Conservation (phyloP, 2,113 vertebrate genomes). For the Syrmaticus mikado region DNA sequence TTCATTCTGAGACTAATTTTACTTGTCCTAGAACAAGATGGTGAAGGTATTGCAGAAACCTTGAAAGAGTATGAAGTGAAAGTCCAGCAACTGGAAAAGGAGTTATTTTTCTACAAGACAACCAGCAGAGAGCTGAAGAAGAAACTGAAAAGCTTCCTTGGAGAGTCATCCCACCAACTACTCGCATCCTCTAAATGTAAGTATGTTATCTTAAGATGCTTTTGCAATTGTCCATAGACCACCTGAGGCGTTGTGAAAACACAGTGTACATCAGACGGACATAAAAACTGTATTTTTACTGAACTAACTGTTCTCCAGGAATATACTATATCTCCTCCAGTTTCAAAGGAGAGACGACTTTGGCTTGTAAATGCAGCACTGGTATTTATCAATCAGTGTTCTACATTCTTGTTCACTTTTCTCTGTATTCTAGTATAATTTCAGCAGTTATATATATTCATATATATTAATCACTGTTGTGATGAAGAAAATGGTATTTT, state of each 20-base stretch:
- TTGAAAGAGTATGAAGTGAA: conserved; percentile 79
- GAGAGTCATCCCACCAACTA: conserved; percentile 55
- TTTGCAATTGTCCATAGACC: background rate
- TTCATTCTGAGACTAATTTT: conserved; percentile 54
- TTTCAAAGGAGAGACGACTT: background rate
- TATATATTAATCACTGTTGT: background rate
- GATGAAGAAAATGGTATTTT: background rate
- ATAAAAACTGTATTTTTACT: background rate
- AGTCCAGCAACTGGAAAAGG: conserved; percentile 88
- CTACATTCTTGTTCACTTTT: background rate
- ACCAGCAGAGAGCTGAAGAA: conserved; percentile 88
- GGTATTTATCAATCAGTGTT: background rate
- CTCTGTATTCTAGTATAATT: background rate
- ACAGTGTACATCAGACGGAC: background rate
- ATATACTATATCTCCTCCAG: background rate
- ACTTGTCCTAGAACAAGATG: conserved; percentile 77
- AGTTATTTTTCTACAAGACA: conserved; percentile 93
- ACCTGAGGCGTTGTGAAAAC: background rate
- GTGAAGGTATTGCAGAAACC: conserved; percentile 70
- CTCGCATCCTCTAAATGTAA: conserved; percentile 56
- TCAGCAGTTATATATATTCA: background rate
- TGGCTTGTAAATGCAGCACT: background rate
- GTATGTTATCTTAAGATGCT: background rate
- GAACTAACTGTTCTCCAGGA: background rate
- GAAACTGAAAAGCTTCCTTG: conserved; percentile 80